Conservation (phyloP, 2,113 vertebrate species). For the Hypocryptadius cinnamomeus region DNA sequence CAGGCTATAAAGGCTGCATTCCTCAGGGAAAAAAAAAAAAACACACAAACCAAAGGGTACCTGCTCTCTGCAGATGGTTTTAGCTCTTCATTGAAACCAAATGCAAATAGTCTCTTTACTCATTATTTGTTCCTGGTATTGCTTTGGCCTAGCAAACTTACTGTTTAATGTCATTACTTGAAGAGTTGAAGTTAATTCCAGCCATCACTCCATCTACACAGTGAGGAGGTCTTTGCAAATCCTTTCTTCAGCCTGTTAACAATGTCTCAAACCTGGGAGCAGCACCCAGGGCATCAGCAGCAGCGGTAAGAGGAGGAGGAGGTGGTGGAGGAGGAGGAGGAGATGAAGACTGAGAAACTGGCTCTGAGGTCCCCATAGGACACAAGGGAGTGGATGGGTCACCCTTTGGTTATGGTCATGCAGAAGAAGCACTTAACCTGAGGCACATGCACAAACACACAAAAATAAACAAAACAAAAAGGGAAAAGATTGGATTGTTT, state of each 20-base stretch:
- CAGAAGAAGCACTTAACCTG: slow-evolving; percentile 72
- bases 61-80: slow-evolving; percentile 32
- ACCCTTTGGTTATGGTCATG: slow-evolving; percentile 69
- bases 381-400: slow-evolving; percentile 55
- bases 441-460: slow-evolving; percentile 68
- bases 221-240: slow-evolving; percentile 47
- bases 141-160: slow-evolving; percentile 49
- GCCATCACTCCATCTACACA: slow-evolving; percentile 58
- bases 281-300: slow-evolving; percentile 42
- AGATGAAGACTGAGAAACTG: slow-evolving; percentile 57
- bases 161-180: neutral
- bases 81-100: slow-evolving; percentile 56
- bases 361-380: slow-evolving; percentile 70
- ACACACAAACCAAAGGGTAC: slow-evolving; percentile 11
- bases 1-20: neutral
- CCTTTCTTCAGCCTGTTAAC: slow-evolving; percentile 58
- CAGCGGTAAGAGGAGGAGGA: slow-evolving; percentile 53
- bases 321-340: slow-evolving; percentile 51
- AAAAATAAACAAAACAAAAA: slow-evolving; percentile 64
- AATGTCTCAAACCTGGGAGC: slow-evolving; percentile 53
- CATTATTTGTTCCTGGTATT: slow-evolving; percentile 39
- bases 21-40: neutral
- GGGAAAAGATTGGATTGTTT: slow-evolving; percentile 54
- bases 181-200: slow-evolving; percentile 41
- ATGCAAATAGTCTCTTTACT: slow-evolving; percentile 60